Percentiles rank a stretch among this genome's conserved stretches.
Evolutionary conservation across 92 coral and sea anemone species (phyloP).

Genomic region (Parazoanthus darwini): DNA sequence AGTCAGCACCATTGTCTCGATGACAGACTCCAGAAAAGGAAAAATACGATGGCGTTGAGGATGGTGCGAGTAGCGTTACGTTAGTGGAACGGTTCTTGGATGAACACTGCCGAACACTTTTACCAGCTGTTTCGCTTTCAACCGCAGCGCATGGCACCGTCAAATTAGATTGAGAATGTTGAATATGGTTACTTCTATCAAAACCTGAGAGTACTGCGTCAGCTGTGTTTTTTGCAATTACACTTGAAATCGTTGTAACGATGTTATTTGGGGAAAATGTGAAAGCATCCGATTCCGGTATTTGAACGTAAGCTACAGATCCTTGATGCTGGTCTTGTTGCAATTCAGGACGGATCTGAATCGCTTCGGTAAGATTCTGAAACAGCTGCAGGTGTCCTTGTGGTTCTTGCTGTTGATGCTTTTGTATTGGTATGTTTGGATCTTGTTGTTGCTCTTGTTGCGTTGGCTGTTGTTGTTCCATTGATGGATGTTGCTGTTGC

Average conservation of each 20-base stretch:
- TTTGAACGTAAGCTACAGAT: neutral
- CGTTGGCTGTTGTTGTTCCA: neutral
- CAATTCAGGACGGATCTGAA: neutral
- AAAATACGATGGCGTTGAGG: neutral
- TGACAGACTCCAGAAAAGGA: neutral
- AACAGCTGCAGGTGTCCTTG: neutral
- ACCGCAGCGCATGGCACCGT: neutral
- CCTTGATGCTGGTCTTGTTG: neutral
- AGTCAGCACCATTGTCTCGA: neutral
- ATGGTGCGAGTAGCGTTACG: neutral
- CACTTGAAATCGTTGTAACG: neutral
- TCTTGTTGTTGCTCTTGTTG: neutral
- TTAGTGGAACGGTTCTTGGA: neutral
- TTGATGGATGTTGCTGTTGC: neutral
- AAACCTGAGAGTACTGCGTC: neutral
- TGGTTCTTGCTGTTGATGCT: neutral
- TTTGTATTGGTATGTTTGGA: neutral
- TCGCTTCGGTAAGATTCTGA: neutral
- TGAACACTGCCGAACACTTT: neutral
- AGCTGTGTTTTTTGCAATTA: neutral
- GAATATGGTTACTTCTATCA: neutral
- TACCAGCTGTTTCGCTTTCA: neutral
- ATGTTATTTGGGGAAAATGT: neutral
- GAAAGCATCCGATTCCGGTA: neutral
- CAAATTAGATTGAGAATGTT: neutral